Percentiles rank a stretch among this genome's conserved stretches.
phyloP scores from a whole-genome alignment of 2,113 vertebrate genomes.

The Strix uralensis region DNA sequence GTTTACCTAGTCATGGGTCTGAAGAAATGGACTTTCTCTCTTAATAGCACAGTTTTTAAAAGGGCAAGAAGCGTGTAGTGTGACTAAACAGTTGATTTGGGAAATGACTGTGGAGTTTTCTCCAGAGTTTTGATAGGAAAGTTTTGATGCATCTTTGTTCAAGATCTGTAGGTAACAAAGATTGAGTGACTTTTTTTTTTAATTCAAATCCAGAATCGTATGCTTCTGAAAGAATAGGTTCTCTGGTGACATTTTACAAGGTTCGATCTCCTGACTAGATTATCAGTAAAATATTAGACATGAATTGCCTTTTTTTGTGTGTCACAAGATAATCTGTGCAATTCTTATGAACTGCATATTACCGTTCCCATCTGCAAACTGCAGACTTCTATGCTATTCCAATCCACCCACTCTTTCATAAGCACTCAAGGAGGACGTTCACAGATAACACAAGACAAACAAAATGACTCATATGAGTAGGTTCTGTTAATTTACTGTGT shows the following conservation, averaged over 20 bases:
- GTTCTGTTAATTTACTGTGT: neutral
- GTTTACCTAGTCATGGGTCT: neutral
- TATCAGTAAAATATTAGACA: neutral
- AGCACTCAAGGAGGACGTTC: neutral
- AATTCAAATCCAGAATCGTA: neutral
- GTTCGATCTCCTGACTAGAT: neutral
- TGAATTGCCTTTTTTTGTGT: neutral
- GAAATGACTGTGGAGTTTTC: neutral
- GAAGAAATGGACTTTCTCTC: neutral
- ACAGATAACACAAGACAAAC: neutral
- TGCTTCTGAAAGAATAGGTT: neutral
- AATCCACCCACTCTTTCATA: neutral
- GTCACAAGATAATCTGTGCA: neutral
- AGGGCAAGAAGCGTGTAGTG: neutral
- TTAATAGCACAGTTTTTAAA: neutral
- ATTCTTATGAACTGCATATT: neutral
- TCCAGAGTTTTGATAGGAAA: neutral
- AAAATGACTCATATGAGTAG: neutral
- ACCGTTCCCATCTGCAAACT: neutral
- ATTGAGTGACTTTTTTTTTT: neutral
- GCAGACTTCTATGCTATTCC: neutral
- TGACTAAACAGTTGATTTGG: neutral
- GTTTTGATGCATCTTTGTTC: neutral
- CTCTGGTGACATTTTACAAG: neutral
- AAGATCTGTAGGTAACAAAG: neutral